Evolutionary conservation across 2,888 invertebrate species (phyloP).

Genomic region (Epinotia brunnichana): DNA sequence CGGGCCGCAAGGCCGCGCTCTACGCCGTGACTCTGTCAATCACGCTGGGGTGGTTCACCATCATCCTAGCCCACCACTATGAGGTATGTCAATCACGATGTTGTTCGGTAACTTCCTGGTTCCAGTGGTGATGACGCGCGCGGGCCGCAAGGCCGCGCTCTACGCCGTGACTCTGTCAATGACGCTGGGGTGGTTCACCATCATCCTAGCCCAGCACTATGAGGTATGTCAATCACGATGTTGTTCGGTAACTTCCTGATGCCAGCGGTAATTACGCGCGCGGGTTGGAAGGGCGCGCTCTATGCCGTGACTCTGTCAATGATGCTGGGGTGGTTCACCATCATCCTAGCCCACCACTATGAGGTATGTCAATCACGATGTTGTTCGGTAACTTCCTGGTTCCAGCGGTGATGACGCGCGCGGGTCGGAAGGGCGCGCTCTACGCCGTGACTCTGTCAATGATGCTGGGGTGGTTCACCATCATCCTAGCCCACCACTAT

Average conservation of each 20-base stretch:
- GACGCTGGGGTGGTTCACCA: constrained; percentile 76
- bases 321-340: constrained; percentile 76
- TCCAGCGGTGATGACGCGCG: constrained; percentile 72
- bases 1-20: constrained; percentile 78
- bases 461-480: constrained; percentile 76
- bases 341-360: constrained; percentile 69
- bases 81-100: constrained; percentile 55
- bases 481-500: constrained; percentile 69
- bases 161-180: constrained; percentile 72
- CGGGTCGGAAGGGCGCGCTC: constrained; percentile 78
- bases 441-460: constrained; percentile 72
- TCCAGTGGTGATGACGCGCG: constrained; percentile 72
- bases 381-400: constrained; percentile 58
- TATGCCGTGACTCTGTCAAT: constrained; percentile 72
- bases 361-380: constrained; percentile 55
- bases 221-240: constrained; percentile 55
- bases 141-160: constrained; percentile 78
- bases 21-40: constrained; percentile 72
- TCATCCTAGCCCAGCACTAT: constrained; percentile 69
- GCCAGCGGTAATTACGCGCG: constrained; percentile 72
- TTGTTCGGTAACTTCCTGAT: constrained; percentile 58
- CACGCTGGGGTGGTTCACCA: constrained; percentile 76
- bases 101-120: constrained; percentile 58
- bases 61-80: constrained; percentile 69
- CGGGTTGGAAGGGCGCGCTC: constrained; percentile 78